Base-by-base conservation (phyloP, 2,797 vertebrate species). In the Lerista edwardsae region DNA sequence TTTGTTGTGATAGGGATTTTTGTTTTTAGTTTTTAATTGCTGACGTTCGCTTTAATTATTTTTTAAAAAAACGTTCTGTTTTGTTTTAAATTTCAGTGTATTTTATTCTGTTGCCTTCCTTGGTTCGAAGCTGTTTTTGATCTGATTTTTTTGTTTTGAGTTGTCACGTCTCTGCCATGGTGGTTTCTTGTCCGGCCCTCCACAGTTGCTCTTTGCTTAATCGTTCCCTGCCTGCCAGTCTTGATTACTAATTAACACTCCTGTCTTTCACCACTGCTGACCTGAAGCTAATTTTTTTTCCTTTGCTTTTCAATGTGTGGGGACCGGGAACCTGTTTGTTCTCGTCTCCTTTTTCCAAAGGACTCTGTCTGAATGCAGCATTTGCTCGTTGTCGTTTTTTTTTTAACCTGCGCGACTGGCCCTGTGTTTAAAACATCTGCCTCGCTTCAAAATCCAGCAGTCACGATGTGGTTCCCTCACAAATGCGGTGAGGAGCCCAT, bases 131-230 rank as follows among this genome's bases (percentile, higher is more conserved):
- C 61, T 79, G 68, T 44, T 44, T 80, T 57, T 8, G 12, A 51
- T 55, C 69, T 21, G 4, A 36, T 90, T 93, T 94, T 90, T 93
- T 94, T 75, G 84, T 85, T 81, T 51, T 86, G 14, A 93, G 87
- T 92, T 94, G 91, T 88, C 78, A 88, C 0, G 44, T 89, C 88
- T 85, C 71, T 91, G 94, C 94, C 94, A 93, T 95, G 94, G 94
- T 94, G 93, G 84, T 93, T 84, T 90, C 86, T 90, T 81, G 79
- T 84, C 87, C 75, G 23, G 8, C 4, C 79, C 82, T 81, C 61
- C 83, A 84, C 84, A 86, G 12, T 76, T 82, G 76, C 89, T 1
- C 80, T 39, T 67, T 80, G 34, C 91, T 80, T 72, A 72, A 36
- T 84, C 23, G 69, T 87, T 90, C 85, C 47, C 19, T 5, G 83